Conservation (phyloP, 2,113 vertebrate genomes). For the Muscicapa adusta region DNA sequence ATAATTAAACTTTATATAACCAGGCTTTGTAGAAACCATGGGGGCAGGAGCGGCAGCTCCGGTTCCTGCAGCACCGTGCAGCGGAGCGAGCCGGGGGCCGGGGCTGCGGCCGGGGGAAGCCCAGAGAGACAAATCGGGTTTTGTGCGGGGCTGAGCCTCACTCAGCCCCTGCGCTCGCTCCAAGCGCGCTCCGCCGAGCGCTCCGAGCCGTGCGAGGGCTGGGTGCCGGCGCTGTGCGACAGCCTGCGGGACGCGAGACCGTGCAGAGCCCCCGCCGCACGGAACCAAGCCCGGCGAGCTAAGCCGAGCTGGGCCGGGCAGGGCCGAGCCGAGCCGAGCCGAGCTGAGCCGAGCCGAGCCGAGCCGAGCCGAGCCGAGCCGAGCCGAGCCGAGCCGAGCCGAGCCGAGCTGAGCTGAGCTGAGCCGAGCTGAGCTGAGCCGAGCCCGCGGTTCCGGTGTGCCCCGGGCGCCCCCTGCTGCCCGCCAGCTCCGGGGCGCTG, state of each 20-base stretch:
- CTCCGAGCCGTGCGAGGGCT: constrained; percentile 71
- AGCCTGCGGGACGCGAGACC: constrained; percentile 64
- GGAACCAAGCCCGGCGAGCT: too few relatives aligned
- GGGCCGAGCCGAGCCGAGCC: background rate
- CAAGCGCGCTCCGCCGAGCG: constrained; percentile 66
- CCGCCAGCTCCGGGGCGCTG: background rate
- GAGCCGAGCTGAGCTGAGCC: background rate
- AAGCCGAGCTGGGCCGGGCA: background rate
- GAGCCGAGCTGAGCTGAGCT: too few relatives aligned
- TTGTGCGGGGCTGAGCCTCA: background rate
- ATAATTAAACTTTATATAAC: constrained; percentile 65
- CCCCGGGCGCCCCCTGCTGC: constrained; percentile 92
- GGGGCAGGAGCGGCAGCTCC: background rate
- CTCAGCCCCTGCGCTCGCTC: constrained; percentile 46
- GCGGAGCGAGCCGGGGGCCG: background rate
- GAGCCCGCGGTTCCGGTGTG: constrained; percentile 79
- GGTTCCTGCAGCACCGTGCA: background rate
- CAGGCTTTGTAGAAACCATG: background rate
- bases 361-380: background rate
- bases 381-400: too few relatives aligned
- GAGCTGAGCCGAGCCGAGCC: background rate
- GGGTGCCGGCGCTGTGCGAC: constrained; percentile 60
- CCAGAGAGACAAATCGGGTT: background rate
- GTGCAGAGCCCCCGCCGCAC: background rate
- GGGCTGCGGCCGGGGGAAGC: background rate